A percentile compares a stretch with the other conserved stretches of the same genome.
These are phyloP conservation scores for Aphidius gifuensis DNA, from an alignment of 1,140 invertebrate species.

Conservation along the genomic window DNA sequence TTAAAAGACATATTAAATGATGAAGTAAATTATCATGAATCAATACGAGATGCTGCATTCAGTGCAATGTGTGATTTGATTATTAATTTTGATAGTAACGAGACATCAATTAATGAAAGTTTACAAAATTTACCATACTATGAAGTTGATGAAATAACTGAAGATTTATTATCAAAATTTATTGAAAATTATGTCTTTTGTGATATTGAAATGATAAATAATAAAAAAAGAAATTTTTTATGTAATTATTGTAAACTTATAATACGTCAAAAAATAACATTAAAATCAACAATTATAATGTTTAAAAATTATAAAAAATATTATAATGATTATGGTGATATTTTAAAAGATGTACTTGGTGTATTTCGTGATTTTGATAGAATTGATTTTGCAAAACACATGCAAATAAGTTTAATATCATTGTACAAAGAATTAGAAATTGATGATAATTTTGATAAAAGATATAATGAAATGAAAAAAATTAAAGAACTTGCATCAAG, in stretches of 20 bases:
- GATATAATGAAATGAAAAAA: slow-evolving; percentile 77
- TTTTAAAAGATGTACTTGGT: slow-evolving; percentile 94
- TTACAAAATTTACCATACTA: slow-evolving; percentile 74
- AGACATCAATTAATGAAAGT: slow-evolving; percentile 60
- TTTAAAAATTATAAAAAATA: slow-evolving; percentile 98
- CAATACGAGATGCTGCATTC: slow-evolving; percentile 68
- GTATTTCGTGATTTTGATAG: slow-evolving; percentile 98
- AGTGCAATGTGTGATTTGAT: slow-evolving; percentile 91
- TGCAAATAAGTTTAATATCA: slow-evolving; percentile 86
- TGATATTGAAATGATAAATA: slow-evolving; percentile 78
- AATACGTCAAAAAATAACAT: slow-evolving; percentile 94
- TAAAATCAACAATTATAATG: slow-evolving; percentile 87
- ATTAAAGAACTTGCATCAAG: slow-evolving; percentile 94
- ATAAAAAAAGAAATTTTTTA: slow-evolving; percentile 92
- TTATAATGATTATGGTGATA: slow-evolving; percentile 99
- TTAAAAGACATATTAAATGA: slow-evolving; percentile 6
- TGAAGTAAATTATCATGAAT: too few species aligned
- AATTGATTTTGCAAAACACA: slow-evolving; percentile 90
- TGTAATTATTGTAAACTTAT: slow-evolving; percentile 97
- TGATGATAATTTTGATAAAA: slow-evolving; percentile 63
- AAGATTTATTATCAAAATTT: slow-evolving; percentile 83
- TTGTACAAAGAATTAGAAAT: slow-evolving; percentile 73
- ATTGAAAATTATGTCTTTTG: slow-evolving; percentile 93
- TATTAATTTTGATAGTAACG: slow-evolving; percentile 90
- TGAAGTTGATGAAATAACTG: slow-evolving; percentile 76